Evolutionary conservation across 1,140 invertebrate genomes (phyloP), one percentile per base, ranked within the genome.

Genomic region (Macrocentrus cingulum): DNA sequence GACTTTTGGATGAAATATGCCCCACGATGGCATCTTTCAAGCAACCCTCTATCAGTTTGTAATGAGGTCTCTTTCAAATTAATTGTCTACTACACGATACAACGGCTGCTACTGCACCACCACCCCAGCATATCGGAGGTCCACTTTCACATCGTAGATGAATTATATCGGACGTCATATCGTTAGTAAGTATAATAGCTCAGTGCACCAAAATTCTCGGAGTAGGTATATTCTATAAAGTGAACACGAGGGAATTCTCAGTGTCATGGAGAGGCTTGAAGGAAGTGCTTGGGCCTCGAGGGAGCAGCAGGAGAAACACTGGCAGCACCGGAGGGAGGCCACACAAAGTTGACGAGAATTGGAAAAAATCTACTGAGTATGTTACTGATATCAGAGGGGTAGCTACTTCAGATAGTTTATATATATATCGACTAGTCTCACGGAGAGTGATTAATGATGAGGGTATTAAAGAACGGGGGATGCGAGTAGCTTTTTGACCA

Each of bases 101-200:
- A n/a, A n/a, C n/a, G n/a, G n/a, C n/a, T n/a, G n/a, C n/a, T n/a
- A n/a, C n/a, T n/a, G n/a, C n/a, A n/a, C n/a, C n/a, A n/a, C n/a
- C n/a, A n/a, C n/a, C n/a, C n/a, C n/a, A n/a, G n/a, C n/a, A 34
- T 41, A 52, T 50, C 46, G 19, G 42, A 32, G n/a, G 36, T 49
- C 34, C 49, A 16, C 23, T 34, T 37, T 49, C 37, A 49, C 37
- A 39, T n/a, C 18, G 44, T 23, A 25, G 46, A 57, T 57, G 46
- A 57, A 57, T 57, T 57, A 57, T 57, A 57, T 50, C 55, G 36
- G 20, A 36, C 20, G 42, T 50, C 46, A 49, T 50, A 57, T 57
- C 55, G 55, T 49, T 41, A 50, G 55, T 50, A 56, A 44, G 2
- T 34, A 49, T 39, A 45, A 39, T 36, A 45, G n/a, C n/a, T n/a